Evolutionary conservation across 2,797 vertebrate species (phyloP).

Genomic region (Clarias laeviceps): DNA sequence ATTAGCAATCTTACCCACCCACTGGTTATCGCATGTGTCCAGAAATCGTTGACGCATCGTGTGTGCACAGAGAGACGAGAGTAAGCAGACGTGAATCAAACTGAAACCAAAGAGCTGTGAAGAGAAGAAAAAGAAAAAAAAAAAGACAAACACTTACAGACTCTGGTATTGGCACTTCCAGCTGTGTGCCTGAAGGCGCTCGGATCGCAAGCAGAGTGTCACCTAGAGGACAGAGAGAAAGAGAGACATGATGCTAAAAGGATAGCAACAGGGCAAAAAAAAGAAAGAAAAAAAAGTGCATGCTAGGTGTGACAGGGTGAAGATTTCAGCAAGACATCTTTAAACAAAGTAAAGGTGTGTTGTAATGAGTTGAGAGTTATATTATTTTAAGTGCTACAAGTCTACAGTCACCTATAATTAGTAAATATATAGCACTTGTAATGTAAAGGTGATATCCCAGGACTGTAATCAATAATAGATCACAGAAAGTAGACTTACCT

Average conservation of each 20-base stretch:
- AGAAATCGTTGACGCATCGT: not conserved
- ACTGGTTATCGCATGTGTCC: not conserved
- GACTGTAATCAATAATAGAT: not conserved
- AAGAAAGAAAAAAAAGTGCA: not conserved
- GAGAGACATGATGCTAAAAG: not conserved
- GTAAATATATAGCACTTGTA: not conserved
- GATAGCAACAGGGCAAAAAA: not conserved
- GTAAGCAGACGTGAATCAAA: not conserved
- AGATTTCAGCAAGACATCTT: not conserved
- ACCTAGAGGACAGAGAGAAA: conserved; percentile 70
- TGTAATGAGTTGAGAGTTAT: not conserved
- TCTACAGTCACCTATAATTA: not conserved
- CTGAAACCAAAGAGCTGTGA: not conserved
- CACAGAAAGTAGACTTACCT: conserved; percentile 75
- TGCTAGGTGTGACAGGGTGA: too few species aligned
- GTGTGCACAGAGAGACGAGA: not conserved
- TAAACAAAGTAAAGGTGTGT: too few species aligned
- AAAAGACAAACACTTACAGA: conserved; percentile 74
- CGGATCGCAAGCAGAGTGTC: conserved; percentile 94
- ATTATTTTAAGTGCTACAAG: not conserved
- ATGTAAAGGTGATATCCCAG: not conserved
- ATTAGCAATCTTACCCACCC: not conserved
- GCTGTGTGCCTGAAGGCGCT: conserved; percentile 90
- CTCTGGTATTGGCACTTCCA: conserved; percentile 95
- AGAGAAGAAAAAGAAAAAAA: not conserved